Conservation (phyloP, 92 coral and sea anemone species). For the Phenganax stokvisi region DNA sequence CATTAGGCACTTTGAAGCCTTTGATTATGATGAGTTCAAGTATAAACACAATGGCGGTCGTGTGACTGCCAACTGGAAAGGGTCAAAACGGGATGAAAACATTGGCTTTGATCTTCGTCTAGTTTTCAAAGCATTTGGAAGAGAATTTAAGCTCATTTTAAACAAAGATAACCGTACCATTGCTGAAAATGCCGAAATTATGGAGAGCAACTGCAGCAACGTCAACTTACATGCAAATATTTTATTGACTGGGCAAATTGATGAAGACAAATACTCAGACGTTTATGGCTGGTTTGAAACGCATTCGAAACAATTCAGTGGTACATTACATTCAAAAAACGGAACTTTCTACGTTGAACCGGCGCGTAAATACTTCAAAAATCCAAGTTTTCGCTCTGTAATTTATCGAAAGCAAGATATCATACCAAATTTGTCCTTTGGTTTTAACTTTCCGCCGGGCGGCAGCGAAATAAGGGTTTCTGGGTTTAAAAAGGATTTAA, state of each 20-base stretch:
- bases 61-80: background rate
- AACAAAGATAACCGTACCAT: slow-evolving; percentile 57
- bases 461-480: background rate
- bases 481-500: background rate
- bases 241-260: slow-evolving; percentile 63
- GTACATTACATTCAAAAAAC: slow-evolving; percentile 57
- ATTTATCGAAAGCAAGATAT: slow-evolving; percentile 66
- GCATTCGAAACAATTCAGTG: slow-evolving; percentile 62
- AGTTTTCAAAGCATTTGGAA: slow-evolving; percentile 68
- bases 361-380: slow-evolving; percentile 57
- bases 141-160: slow-evolving; percentile 51
- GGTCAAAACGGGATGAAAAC: slow-evolving; percentile 56
- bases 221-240: slow-evolving; percentile 59
- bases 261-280: slow-evolving; percentile 58
- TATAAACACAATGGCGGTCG: slow-evolving; percentile 27
- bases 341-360: slow-evolving; percentile 76
- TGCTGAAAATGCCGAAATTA: slow-evolving; percentile 60
- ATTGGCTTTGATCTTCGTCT: slow-evolving; percentile 43
- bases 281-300: slow-evolving; percentile 67
- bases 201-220: slow-evolving; percentile 53
- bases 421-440: slow-evolving; percentile 38
- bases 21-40: slow-evolving; percentile 45
- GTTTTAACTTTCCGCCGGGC: background rate
- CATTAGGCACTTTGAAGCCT: slow-evolving; percentile 63
- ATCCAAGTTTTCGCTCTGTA: slow-evolving; percentile 67